Base-by-base conservation (phyloP, 64 coral and sea anemone species). In the Pocillopora damicornis region DNA sequence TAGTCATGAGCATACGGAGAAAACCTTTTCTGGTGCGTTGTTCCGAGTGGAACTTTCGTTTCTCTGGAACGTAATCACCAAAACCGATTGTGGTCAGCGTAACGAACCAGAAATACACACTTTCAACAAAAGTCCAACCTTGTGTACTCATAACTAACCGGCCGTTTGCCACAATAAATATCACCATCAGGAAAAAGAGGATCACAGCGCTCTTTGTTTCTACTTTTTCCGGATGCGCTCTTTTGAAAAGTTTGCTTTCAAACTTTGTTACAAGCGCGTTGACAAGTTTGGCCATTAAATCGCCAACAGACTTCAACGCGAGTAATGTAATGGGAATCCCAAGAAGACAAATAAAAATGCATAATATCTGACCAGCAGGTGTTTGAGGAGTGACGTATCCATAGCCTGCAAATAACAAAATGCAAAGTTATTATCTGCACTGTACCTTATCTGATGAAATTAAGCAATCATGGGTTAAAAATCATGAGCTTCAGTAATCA, bases 21-120 rank as follows among this genome's bases (percentile, higher is more conserved):
- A 63, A 25, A 80, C 2, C 73, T 23, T 80, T 60, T 51, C 7
- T 51, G 42, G 42, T 7, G 2, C 7, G 2, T 51, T 51, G 3
- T 51, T 51, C 42, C 42, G 42, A 7, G 42, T 51, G 7, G 42
- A 4, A 0, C 42, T 51, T 51, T 51, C 42, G 42, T 51, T 51
- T 51, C 42, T 51, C 42, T 7, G 42, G 73, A 17, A 88, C 56
- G 37, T 85, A 93, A 69, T 93, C 91, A 2, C 91, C 91, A 69
- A 89, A 93, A 45, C 91, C 91, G 18, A 93, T 82, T 14, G 91
- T 93, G 15, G 79, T 76, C 37, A 64, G 85, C 20, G 79, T 78
- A 59, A 93, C 76, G 78, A 93, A 89, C 87, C 91, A 93, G 56
- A 89, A 60, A 14, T 93, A 93, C 3, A 89, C 76, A 2, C 73